A percentile compares a stretch with the other conserved stretches of the same genome.
These are phyloP conservation scores for Vespertilio murinus DNA, from an alignment of 2,797 vertebrate genomes.

Conservation along the genomic window DNA sequence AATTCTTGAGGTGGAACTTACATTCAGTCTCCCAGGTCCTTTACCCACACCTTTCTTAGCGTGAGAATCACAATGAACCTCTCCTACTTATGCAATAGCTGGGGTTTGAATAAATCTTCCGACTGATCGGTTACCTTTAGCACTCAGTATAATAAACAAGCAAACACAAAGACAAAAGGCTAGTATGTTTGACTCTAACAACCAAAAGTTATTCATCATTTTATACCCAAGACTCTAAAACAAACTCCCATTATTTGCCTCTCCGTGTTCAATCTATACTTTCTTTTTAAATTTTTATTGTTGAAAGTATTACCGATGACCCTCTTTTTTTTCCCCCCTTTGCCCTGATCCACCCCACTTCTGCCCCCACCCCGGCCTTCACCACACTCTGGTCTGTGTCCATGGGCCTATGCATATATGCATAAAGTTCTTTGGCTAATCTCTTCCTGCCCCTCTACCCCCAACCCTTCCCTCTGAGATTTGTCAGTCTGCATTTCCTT, in stretches of 20 bases:
- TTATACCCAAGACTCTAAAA: neutral
- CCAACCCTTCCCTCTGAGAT: no score
- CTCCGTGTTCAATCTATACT: neutral
- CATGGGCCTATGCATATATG: no score
- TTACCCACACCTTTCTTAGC: neutral
- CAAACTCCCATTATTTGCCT: neutral
- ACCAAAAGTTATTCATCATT: constrained; percentile 6
- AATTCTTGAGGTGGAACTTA: neutral
- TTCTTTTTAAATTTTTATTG: neutral
- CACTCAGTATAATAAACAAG: neutral
- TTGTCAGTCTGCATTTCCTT: neutral
- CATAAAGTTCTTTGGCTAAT: no score
- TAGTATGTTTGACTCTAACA: neutral
- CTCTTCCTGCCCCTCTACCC: no score
- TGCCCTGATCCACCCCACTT: no score
- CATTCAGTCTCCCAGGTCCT: neutral
- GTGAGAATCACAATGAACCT: neutral
- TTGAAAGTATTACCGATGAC: no score
- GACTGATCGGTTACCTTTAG: neutral
- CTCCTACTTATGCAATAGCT: neutral
- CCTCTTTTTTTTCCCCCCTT: no score
- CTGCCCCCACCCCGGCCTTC: no score
- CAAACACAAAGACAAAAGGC: neutral
- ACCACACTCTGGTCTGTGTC: no score
- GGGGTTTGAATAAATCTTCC: neutral